Conservation (phyloP, 2,113 vertebrate species). For the Datnioides undecimradiatus region DNA sequence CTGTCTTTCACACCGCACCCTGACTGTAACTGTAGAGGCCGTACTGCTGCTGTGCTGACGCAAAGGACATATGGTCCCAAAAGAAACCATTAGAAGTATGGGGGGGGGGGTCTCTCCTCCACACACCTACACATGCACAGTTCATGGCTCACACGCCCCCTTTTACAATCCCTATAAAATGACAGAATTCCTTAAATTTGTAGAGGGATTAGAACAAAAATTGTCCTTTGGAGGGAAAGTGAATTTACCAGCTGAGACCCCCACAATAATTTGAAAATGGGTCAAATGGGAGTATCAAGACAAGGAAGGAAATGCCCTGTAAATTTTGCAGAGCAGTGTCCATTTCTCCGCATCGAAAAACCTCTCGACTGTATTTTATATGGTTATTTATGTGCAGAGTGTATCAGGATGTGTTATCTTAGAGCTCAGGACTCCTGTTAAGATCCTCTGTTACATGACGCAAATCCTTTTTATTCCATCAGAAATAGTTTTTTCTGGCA, state of each 20-base stretch:
- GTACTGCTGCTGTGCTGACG: conserved; percentile 65
- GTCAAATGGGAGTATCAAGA: conserved; percentile 47
- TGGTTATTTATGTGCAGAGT: conserved; percentile 7
- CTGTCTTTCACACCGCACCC: conserved; percentile 66
- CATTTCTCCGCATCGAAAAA: conserved; percentile 46
- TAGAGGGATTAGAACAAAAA: conserved; percentile 42
- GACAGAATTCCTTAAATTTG: conserved; percentile 61
- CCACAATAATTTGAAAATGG: conserved; percentile 60
- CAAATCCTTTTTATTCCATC: not conserved
- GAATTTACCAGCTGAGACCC: conserved; percentile 61
- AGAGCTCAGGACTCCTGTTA: not conserved
- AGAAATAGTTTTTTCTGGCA: not conserved
- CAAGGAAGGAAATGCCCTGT: conserved; percentile 56
- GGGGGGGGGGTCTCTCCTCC: not conserved
- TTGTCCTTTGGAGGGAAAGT: conserved; percentile 44
- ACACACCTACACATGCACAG: conserved; percentile 39
- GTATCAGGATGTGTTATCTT: not conserved
- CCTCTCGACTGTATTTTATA: not conserved
- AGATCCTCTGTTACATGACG: not conserved
- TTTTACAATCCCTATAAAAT: conserved; percentile 54
- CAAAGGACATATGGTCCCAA: conserved; percentile 69
- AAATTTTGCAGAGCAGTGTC: conserved; percentile 28
- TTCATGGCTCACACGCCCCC: conserved; percentile 5
- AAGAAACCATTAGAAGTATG: conserved; percentile 71
- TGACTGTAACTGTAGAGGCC: conserved; percentile 72